A percentile compares a stretch with the other conserved stretches of the same genome.
Evolutionary conservation across 2,888 invertebrate genomes (phyloP).

Genomic region (Micropterix aruncella): DNA sequence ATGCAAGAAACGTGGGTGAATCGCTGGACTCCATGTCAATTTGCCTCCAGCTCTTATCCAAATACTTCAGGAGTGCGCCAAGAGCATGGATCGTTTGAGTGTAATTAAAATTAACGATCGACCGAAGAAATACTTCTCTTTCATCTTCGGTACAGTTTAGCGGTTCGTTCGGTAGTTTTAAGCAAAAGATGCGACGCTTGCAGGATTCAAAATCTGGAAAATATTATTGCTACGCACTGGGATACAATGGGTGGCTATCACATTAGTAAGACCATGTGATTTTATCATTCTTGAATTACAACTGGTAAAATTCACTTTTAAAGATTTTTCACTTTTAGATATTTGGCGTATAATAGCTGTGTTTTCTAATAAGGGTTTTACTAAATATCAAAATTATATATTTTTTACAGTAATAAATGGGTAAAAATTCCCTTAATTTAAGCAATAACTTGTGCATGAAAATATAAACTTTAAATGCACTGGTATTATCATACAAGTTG

Average conservation of each 20-base stretch:
- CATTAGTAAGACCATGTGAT: not conserved
- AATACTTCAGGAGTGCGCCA: constrained; percentile 55
- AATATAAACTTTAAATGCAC: too few relatives aligned
- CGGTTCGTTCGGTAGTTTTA: constrained; percentile 41
- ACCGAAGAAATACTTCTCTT: constrained; percentile 41
- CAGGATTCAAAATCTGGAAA: constrained; percentile 40
- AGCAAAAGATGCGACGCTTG: constrained; percentile 34
- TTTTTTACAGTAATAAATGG: too few relatives aligned
- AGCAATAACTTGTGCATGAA: too few relatives aligned
- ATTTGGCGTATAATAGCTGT: too few relatives aligned
- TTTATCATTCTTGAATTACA: too few relatives aligned
- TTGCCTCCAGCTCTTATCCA: constrained; percentile 50
- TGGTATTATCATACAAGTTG: too few relatives aligned
- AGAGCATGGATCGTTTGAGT: constrained; percentile 50
- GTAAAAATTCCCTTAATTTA: too few relatives aligned
- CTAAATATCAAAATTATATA: too few relatives aligned
- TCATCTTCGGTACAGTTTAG: constrained; percentile 35
- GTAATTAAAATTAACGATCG: constrained; percentile 46
- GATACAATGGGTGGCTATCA: too few relatives aligned
- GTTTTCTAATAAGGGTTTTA: too few relatives aligned
- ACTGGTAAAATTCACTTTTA: too few relatives aligned
- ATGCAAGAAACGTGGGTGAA: constrained; percentile 32
- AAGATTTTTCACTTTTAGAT: too few relatives aligned
- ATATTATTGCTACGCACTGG: constrained; percentile 3
- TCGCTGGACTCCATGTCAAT: constrained; percentile 33